These are phyloP conservation scores for Xylota sylvarum DNA, from an alignment of 2,888 invertebrate genomes.

Conservation along the genomic window DNA sequence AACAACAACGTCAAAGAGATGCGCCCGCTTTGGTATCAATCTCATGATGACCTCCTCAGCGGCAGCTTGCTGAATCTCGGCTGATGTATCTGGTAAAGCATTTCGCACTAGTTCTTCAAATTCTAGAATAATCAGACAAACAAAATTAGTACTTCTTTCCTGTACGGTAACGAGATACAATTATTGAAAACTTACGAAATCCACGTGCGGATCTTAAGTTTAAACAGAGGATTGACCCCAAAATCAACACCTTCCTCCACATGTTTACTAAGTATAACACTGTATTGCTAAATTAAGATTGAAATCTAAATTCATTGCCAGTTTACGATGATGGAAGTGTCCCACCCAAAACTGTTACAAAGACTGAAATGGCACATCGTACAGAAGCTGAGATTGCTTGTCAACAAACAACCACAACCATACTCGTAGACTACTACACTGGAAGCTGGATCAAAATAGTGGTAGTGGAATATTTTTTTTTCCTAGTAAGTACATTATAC, in stretches of 20 bases:
- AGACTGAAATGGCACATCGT: constrained; percentile 34
- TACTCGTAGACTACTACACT: background rate
- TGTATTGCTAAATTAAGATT: constrained; percentile 1
- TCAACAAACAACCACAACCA: constrained; percentile 11
- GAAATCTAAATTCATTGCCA: constrained; percentile 43
- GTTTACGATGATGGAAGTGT: background rate
- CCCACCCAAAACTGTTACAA: constrained; percentile 7
- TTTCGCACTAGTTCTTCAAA: constrained; percentile 55
- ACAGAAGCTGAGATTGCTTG: background rate
- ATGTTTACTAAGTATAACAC: constrained; percentile 19
- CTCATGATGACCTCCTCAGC: constrained; percentile 63
- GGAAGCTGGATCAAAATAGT: background rate
- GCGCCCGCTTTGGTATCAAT: constrained; percentile 59
- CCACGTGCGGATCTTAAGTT: constrained; percentile 8
- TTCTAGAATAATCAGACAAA: constrained; percentile 22
- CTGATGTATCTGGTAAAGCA: constrained; percentile 57
- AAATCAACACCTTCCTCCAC: constrained; percentile 49
- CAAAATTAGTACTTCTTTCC: background rate
- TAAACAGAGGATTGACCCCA: constrained; percentile 36
- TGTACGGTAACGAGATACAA: background rate
- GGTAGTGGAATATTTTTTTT: constrained; percentile 38
- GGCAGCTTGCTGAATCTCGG: constrained; percentile 59
- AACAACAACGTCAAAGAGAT: constrained; percentile 62
- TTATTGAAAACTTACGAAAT: constrained; percentile 42
- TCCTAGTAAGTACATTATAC: background rate